Evolutionary conservation across 2,888 invertebrate genomes (phyloP).

Genomic region (Beris chalybata): DNA sequence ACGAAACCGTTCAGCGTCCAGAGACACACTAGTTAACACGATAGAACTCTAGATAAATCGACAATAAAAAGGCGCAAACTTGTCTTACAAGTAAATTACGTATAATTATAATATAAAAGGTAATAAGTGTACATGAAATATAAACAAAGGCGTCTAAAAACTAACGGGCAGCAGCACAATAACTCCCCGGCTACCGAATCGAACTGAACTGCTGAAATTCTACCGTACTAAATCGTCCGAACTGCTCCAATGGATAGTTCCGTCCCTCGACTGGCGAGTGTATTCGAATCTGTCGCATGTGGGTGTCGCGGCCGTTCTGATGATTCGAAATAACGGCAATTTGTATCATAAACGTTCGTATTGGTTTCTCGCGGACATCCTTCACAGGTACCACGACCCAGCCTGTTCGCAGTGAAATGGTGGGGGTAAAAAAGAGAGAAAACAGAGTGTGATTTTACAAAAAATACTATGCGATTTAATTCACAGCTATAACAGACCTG

Average conservation of each 20-base stretch:
- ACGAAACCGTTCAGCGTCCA: too few species aligned
- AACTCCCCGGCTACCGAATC: constrained; percentile 62
- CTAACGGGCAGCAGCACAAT: too few species aligned
- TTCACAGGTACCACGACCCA: constrained; percentile 95
- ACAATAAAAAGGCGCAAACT: too few species aligned
- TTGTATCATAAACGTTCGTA: constrained; percentile 95
- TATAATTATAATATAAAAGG: too few species aligned
- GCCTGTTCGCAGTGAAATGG: constrained; percentile 60
- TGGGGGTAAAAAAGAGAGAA: neutral
- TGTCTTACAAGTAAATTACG: too few species aligned
- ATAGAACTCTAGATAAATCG: too few species aligned
- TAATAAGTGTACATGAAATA: too few species aligned
- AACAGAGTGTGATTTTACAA: neutral
- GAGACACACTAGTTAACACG: too few species aligned
- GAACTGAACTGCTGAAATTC: constrained; percentile 82
- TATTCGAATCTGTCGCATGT: constrained; percentile 95
- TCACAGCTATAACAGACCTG: constrained; percentile 58
- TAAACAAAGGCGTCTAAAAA: too few species aligned
- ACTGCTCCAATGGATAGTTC: constrained; percentile 64
- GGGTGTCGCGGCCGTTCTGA: constrained; percentile 98
- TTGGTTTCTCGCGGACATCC: constrained; percentile 82
- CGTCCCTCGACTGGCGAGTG: constrained; percentile 77
- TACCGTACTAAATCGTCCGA: constrained; percentile 78
- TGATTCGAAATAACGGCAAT: constrained; percentile 97
- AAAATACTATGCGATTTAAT: neutral